Evolutionary conservation across 2,113 vertebrate genomes (phyloP).

Genomic region (Xiphorhynchus elegans): DNA sequence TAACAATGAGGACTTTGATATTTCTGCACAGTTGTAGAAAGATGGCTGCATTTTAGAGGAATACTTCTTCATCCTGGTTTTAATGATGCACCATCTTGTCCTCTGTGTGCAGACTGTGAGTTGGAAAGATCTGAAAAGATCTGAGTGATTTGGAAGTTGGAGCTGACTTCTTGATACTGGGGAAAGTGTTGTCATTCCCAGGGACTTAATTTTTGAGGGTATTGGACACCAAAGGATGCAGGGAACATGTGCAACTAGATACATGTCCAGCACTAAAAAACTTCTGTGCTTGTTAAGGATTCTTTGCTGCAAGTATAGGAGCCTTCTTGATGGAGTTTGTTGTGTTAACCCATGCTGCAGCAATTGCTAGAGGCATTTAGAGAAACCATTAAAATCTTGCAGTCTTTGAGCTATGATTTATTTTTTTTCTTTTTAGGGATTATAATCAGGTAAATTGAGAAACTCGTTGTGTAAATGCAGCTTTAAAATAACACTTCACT

Average conservation of each 20-base stretch:
- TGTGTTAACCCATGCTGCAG: background rate
- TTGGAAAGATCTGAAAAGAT: background rate
- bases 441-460: slow-evolving; percentile 18
- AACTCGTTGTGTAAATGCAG: background rate
- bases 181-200: background rate
- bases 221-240: background rate
- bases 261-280: accelerated
- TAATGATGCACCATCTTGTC: background rate
- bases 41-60: background rate
- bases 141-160: background rate
- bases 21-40: background rate
- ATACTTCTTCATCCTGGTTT: background rate
- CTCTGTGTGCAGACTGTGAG: background rate
- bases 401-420: background rate
- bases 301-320: background rate
- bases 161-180: background rate
- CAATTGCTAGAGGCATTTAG: background rate
- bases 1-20: background rate
- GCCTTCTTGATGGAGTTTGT: background rate
- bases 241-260: background rate
- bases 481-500: slow-evolving; percentile 23
- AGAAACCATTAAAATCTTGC: background rate
- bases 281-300: background rate
- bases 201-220: background rate
- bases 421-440: background rate